Evolutionary conservation across 2,888 invertebrate species (phyloP), one percentile per base, ranked within the genome.

Genomic region (Cataglyphis altisquamis): DNA sequence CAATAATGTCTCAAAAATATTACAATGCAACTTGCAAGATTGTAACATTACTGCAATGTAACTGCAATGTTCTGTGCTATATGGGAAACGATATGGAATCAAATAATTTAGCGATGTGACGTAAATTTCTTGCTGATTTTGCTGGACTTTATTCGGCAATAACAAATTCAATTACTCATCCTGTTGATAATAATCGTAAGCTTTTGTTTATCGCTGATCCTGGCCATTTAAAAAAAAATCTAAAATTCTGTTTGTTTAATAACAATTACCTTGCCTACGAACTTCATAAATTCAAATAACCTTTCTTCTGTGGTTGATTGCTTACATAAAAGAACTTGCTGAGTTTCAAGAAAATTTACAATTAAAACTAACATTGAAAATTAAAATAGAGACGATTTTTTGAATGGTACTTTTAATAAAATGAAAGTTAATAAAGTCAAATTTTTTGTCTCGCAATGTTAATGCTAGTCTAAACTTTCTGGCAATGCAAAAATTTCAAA

Each of bases 111-210:
- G 32, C 32, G 18, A 62, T 60, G 29, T 62, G 32, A 9, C 32
- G 18, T 62, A 18, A 62, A 18, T 62, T 62, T 32, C 4, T 8
- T 62, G 32, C 32, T 32, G 18, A 18, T 62, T 62, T 32, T n/a
- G 32, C 62, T 62, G 62, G 62, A n/a, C 32, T 29, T 29, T 29
- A 62, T 62, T 62, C 18, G 18, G 32, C 32, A 62, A 1, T 62
- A 62, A 18, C 4, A 1, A 62, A 62, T 18, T 62, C 32, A 62
- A 9, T 62, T 62, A 32, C 18, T 1, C 18, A 62, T 62, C 62
- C 32, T 62, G 9, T 62, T 62, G 32, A 62, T 18, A n/a, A 62
- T 62, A 62, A 62, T 62, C n/a, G 62, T n/a, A n/a, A 62, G n/a
- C 9, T 62, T 18, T 62, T 9, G 9, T 62, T 62, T 32, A 62